Conservation (phyloP, 1,140 invertebrate genomes). For the Drosophila kohkoa region DNA sequence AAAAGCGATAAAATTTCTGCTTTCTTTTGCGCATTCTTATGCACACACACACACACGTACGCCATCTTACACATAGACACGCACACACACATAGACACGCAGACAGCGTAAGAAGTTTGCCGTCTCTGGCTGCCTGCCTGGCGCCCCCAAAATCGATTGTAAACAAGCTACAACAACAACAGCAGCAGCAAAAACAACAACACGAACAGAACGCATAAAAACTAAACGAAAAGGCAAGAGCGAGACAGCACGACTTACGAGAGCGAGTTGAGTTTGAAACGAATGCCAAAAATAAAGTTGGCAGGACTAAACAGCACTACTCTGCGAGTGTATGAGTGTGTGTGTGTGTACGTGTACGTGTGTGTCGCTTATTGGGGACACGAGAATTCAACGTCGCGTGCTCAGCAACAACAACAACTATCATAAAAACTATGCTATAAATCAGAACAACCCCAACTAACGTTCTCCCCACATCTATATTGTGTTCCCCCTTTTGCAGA, state of each 20-base stretch:
- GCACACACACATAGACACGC: constrained; percentile 14
- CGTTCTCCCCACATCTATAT: constrained; percentile 23
- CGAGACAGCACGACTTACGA: not conserved
- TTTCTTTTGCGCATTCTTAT: constrained; percentile 58
- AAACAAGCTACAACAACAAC: constrained; percentile 66
- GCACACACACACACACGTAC: constrained; percentile 27
- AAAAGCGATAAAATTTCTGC: constrained; percentile 75
- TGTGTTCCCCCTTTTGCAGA: constrained; percentile 87
- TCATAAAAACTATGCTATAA: constrained; percentile 45
- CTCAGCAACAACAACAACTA: constrained; percentile 60
- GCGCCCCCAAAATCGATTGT: constrained; percentile 84
- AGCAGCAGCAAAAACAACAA: constrained; percentile 25
- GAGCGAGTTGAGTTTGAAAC: constrained; percentile 50
- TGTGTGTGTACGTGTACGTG: not conserved
- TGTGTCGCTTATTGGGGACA: constrained; percentile 60
- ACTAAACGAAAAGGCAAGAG: constrained; percentile 26
- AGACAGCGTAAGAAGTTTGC: constrained; percentile 49
- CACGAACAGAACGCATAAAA: constrained; percentile 26
- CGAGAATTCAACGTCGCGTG: constrained; percentile 60
- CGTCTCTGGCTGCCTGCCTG: constrained; percentile 66
- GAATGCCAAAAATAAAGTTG: constrained; percentile 70
- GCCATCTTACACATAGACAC: constrained; percentile 31
- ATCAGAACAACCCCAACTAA: constrained; percentile 66
- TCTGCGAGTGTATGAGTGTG: not conserved
- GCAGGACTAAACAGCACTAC: constrained; percentile 59